Evolutionary conservation across 1,140 invertebrate genomes (phyloP).

Genomic region (Zaprionus ornatus): DNA sequence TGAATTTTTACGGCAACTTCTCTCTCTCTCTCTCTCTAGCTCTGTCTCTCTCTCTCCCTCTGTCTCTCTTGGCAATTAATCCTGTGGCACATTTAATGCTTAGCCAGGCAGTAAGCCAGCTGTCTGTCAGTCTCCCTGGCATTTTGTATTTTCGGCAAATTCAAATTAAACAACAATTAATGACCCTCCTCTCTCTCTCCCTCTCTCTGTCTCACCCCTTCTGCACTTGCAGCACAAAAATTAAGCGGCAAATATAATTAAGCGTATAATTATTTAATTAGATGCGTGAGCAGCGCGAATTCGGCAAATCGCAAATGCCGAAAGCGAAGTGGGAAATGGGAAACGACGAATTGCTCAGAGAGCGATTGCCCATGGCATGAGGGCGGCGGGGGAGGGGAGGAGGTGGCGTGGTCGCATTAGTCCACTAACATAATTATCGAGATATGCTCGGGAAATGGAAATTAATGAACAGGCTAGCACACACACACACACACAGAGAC

Average conservation of each 20-base stretch:
- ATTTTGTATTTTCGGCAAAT: slow-evolving; percentile 41
- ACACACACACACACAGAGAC: slow-evolving; percentile 2
- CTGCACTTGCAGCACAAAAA: slow-evolving; percentile 19
- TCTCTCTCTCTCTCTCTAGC: not conserved
- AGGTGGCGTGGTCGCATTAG: slow-evolving; percentile 39
- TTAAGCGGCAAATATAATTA: slow-evolving; percentile 57
- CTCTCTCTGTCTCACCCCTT: not conserved
- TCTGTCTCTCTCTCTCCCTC: not conserved
- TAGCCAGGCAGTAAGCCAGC: slow-evolving; percentile 9
- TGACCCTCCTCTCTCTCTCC: not conserved
- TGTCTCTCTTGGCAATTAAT: slow-evolving; percentile 8
- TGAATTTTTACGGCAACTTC: slow-evolving; percentile 7
- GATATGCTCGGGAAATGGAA: slow-evolving; percentile 63
- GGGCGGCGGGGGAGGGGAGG: not conserved
- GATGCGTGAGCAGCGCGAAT: slow-evolving; percentile 10
- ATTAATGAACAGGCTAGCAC: slow-evolving; percentile 55
- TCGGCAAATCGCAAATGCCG: slow-evolving; percentile 22
- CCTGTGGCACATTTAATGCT: slow-evolving; percentile 5
- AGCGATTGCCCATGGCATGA: no score
- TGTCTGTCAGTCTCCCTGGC: slow-evolving; percentile 17
- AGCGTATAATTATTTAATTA: slow-evolving; percentile 73
- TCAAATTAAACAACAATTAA: slow-evolving; percentile 64
- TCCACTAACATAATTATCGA: slow-evolving; percentile 54
- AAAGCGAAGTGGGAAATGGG: not conserved
- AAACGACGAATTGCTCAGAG: slow-evolving; percentile 25